Conservation (phyloP, 2,113 vertebrate species). For the Stigmatopora argus region DNA sequence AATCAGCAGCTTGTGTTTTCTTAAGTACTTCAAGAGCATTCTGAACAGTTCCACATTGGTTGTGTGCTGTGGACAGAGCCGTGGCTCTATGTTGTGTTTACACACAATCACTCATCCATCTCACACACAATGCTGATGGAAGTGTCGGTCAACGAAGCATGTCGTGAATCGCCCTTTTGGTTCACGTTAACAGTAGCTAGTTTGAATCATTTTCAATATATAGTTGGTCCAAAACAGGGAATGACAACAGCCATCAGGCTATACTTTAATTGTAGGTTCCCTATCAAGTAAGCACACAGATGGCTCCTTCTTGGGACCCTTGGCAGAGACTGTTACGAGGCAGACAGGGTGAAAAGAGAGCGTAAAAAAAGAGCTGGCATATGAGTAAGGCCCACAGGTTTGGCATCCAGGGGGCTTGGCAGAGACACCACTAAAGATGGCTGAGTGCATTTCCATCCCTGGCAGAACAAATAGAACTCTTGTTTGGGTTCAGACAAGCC, state of each 20-base stretch:
- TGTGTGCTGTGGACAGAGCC: slow-evolving; percentile 27
- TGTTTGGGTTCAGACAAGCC: slow-evolving; percentile 65
- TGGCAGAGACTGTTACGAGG: slow-evolving; percentile 31
- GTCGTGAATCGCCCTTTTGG: slow-evolving; percentile 50
- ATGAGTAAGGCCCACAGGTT: slow-evolving; percentile 50
- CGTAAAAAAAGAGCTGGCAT: slow-evolving; percentile 43
- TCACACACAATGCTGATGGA: slow-evolving; percentile 48
- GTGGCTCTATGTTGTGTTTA: slow-evolving; percentile 50
- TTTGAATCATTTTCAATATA: slow-evolving; percentile 38
- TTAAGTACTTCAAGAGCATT: slow-evolving; percentile 46
- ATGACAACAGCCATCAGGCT: no score
- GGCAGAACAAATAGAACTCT: slow-evolving; percentile 65
- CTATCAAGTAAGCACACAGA: slow-evolving; percentile 15
- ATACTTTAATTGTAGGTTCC: not conserved
- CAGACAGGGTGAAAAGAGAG: slow-evolving; percentile 40
- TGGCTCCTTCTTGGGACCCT: slow-evolving; percentile 35
- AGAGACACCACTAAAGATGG: slow-evolving; percentile 49
- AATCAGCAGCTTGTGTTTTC: slow-evolving; percentile 31
- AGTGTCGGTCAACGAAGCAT: slow-evolving; percentile 56
- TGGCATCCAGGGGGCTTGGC: slow-evolving; percentile 51
- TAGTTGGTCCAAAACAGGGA: no score
- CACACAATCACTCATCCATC: slow-evolving; percentile 58
- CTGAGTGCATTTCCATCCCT: slow-evolving; percentile 56
- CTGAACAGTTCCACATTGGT: slow-evolving; percentile 45
- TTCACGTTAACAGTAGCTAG: slow-evolving; percentile 48